A percentile compares a stretch with the other conserved stretches of the same genome.
Conservation (phyloP, 2,888 invertebrate genomes). For the Thymelicus lineola region DNA sequence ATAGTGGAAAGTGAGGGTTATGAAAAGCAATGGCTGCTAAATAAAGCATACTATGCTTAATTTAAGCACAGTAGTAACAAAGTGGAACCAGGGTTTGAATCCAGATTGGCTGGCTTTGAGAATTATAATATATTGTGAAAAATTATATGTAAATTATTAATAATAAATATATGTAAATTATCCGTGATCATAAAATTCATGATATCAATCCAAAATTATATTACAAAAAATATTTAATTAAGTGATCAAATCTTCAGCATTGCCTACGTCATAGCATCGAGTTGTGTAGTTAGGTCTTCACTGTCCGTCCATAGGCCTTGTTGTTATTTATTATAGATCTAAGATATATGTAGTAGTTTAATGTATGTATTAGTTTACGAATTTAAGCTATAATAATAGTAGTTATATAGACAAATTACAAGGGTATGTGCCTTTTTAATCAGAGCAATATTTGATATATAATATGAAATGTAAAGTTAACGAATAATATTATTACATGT, state of each 20-base stretch:
- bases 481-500: not conserved
- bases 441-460: slow-evolving; percentile 22
- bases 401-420: slow-evolving; percentile 15
- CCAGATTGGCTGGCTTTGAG: no score
- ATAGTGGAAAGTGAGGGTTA: no score
- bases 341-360: slow-evolving; percentile 28
- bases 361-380: slow-evolving; percentile 26
- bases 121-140: no score
- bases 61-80: no score
- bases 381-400: slow-evolving; percentile 31
- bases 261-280: slow-evolving; percentile 4
- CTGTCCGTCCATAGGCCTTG: slow-evolving; percentile 77
- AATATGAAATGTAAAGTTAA: not conserved
- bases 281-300: slow-evolving; percentile 50
- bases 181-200: no score
- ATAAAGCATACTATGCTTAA: no score
- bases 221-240: no score
- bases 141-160: no score
- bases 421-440: slow-evolving; percentile 20
- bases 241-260: not conserved
- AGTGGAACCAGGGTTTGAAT: no score
- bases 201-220: no score
- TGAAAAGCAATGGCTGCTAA: no score
- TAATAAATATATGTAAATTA: no score
- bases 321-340: slow-evolving; percentile 78